Evolutionary conservation across 2,888 invertebrate genomes (phyloP).

Genomic region (Nemoura dubitans): DNA sequence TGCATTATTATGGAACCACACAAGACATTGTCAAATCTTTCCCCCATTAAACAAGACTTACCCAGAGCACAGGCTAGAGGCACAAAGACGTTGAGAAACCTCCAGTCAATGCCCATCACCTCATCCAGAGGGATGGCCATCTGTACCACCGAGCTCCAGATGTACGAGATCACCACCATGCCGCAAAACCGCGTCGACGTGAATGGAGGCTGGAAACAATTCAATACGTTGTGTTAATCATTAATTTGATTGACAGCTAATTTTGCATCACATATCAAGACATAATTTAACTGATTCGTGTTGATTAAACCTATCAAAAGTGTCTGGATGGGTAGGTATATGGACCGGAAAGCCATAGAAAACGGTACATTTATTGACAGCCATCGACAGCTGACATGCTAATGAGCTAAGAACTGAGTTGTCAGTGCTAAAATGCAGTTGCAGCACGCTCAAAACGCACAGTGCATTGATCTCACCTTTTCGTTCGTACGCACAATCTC

Average conservation of each 20-base stretch:
- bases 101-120: conserved; percentile 75
- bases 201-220: conserved; percentile 77
- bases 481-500: conserved; percentile 68
- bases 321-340: no score
- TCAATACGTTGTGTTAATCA: no score
- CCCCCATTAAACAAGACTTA: conserved; percentile 60
- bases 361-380: not conserved
- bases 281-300: no score
- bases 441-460: not conserved
- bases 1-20: no score
- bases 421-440: not conserved
- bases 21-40: no score
- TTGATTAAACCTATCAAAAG: no score
- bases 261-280: no score
- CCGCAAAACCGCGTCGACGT: conserved; percentile 81
- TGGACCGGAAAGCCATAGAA: no score
- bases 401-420: not conserved
- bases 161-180: conserved; percentile 78
- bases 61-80: conserved; percentile 79
- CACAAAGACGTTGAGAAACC: conserved; percentile 74
- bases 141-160: conserved; percentile 80
- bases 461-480: conserved; percentile 65
- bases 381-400: not conserved
- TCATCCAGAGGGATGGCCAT: conserved; percentile 81
- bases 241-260: not conserved